These are phyloP conservation scores for Puma concolor DNA, from an alignment of 2,113 vertebrate species.

Conservation along the genomic window DNA sequence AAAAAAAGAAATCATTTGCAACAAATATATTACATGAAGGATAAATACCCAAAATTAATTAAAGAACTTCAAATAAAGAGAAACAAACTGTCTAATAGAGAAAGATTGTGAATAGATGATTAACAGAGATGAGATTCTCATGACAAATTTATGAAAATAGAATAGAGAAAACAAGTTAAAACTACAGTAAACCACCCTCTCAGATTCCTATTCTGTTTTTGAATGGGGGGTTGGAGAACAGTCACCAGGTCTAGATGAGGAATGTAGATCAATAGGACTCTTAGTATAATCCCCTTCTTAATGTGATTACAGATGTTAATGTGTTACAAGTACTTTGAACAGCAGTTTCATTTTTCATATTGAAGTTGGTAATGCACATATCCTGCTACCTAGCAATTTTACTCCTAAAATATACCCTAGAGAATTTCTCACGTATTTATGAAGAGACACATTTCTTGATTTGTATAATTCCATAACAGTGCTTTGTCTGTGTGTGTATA, in stretches of 20 bases:
- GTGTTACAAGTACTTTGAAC: not conserved
- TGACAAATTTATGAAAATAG: not conserved
- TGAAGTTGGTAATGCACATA: not conserved
- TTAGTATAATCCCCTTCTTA: not conserved
- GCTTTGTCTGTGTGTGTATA: not conserved
- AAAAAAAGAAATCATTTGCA: not conserved
- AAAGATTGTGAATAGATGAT: not conserved
- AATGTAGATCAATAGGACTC: too few species aligned
- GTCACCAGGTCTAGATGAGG: not conserved
- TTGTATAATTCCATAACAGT: not conserved
- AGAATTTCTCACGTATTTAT: not conserved
- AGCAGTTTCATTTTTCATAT: not conserved
- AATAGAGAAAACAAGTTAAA: not conserved
- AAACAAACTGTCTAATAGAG: not conserved
- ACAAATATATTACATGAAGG: not conserved
- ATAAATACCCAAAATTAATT: not conserved
- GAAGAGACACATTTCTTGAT: not conserved
- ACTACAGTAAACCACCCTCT: not conserved
- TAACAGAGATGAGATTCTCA: not conserved
- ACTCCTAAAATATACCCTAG: not conserved
- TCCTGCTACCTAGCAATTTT: not conserved
- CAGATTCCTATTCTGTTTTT: not conserved
- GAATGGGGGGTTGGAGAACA: not conserved
- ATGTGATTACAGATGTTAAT: not conserved
- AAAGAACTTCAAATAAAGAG: not conserved